Conservation (phyloP, 1,140 invertebrate species). For the Andricus grossulariae region DNA sequence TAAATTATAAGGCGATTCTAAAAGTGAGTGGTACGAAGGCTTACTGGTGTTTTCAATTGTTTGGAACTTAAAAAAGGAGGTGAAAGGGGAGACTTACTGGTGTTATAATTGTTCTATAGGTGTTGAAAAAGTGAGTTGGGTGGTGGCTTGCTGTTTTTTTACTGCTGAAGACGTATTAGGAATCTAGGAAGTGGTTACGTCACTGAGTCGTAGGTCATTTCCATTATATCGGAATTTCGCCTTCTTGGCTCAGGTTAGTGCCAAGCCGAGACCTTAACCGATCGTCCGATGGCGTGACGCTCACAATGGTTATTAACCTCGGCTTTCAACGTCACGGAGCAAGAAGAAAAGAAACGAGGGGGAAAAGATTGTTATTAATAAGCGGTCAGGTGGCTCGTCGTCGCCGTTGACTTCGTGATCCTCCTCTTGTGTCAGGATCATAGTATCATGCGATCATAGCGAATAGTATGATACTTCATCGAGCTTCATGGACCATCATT, state of each 20-base stretch:
- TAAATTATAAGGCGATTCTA: no score
- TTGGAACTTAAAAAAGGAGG: no score
- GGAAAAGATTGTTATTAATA: slow-evolving; percentile 61
- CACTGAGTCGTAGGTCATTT: slow-evolving; percentile 70
- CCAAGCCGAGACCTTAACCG: slow-evolving; percentile 57
- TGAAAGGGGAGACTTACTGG: no score
- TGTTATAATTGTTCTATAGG: no score
- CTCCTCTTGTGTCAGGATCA: background rate
- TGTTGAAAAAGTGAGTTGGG: no score
- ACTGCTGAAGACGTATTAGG: slow-evolving; percentile 50
- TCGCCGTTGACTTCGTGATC: background rate
- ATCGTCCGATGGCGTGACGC: slow-evolving; percentile 43
- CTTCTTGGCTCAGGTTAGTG: slow-evolving; percentile 55
- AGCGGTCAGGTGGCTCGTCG: slow-evolving; percentile 42
- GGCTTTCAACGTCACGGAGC: slow-evolving; percentile 54
- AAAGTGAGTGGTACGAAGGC: no score
- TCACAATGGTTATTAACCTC: slow-evolving; percentile 70
- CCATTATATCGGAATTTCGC: slow-evolving; percentile 72
- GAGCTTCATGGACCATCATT: no score
- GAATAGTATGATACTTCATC: no score
- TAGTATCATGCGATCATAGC: no score
- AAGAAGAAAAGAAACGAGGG: slow-evolving; percentile 41
- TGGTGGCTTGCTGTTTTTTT: no score
- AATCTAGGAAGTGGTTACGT: slow-evolving; percentile 71
- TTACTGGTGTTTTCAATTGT: no score